Evolutionary conservation across 2,888 invertebrate species (phyloP).

Genomic region (Spilosoma lubricipeda): DNA sequence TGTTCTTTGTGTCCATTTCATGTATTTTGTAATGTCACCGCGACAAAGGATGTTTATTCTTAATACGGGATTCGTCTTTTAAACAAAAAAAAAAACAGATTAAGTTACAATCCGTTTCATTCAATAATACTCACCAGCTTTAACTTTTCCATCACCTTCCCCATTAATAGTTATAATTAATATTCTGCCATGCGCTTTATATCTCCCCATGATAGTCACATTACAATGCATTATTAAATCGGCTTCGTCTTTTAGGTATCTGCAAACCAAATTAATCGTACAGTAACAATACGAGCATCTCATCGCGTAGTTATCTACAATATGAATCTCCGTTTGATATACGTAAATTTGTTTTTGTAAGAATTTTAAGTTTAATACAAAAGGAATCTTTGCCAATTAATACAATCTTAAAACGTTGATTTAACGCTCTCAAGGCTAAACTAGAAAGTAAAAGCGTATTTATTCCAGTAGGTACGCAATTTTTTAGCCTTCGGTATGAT

Average conservation of each 20-base stretch:
- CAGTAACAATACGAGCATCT: not conserved
- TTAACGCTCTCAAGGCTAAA: not conserved
- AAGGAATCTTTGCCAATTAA: not conserved
- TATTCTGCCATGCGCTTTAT: conserved; percentile 68
- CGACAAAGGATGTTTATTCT: too few relatives aligned
- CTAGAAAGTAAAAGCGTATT: not conserved
- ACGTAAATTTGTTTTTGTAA: not conserved
- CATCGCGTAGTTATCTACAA: too few relatives aligned
- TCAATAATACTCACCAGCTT: conserved; percentile 60
- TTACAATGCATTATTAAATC: conserved; percentile 64
- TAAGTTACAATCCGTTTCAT: not conserved
- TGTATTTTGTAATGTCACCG: too few relatives aligned
- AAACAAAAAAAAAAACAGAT: too few relatives aligned
- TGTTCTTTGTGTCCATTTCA: too few relatives aligned
- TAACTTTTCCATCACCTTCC: conserved; percentile 73
- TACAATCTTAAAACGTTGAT: not conserved
- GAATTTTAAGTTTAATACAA: not conserved
- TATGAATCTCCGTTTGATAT: not conserved
- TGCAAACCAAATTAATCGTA: conserved; percentile 29
- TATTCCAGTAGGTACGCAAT: not conserved
- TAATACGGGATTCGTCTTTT: too few relatives aligned
- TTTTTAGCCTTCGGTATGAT: not conserved
- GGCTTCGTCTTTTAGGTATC: conserved; percentile 55
- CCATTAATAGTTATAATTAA: conserved; percentile 70
- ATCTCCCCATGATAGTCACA: conserved; percentile 66